A percentile compares a stretch with the other conserved stretches of the same genome.
Evolutionary conservation across 2,797 vertebrate genomes (phyloP).

Genomic region (Poecilia gillii): DNA sequence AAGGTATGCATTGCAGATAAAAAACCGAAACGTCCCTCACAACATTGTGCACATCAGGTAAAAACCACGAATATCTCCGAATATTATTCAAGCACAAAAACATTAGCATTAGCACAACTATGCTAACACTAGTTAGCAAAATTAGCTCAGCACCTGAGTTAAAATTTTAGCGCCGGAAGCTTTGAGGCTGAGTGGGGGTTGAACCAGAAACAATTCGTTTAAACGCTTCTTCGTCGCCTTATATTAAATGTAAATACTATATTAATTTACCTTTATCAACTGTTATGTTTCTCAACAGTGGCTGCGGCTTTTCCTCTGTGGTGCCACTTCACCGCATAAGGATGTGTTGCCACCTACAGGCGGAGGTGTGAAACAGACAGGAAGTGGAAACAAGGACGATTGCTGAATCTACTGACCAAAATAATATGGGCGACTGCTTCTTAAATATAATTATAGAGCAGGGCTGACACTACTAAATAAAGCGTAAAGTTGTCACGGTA

Average conservation of each 20-base stretch:
- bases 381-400: conserved; percentile 39
- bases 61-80: background rate
- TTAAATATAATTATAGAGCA: background rate
- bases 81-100: conserved; percentile 1
- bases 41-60: too few species aligned
- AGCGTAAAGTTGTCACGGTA: background rate
- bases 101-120: conserved; percentile 7
- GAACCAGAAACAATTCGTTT: background rate
- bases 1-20: background rate
- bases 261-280: conserved; percentile 40
- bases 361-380: background rate
- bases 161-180: background rate
- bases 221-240: rapidly evolving
- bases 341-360: conserved; percentile 44
- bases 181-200: background rate
- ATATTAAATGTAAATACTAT: background rate
- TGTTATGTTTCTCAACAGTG: conserved; percentile 29
- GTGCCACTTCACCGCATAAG: background rate
- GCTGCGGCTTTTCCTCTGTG: conserved; percentile 48
- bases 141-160: conserved; percentile 29
- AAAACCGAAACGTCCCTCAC: background rate
- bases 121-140: conserved; percentile 59
- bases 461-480: background rate
- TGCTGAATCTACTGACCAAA: background rate
- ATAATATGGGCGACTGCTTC: background rate